Conservation (phyloP, 2,888 invertebrate genomes). For the Pachydiplax longipennis region DNA sequence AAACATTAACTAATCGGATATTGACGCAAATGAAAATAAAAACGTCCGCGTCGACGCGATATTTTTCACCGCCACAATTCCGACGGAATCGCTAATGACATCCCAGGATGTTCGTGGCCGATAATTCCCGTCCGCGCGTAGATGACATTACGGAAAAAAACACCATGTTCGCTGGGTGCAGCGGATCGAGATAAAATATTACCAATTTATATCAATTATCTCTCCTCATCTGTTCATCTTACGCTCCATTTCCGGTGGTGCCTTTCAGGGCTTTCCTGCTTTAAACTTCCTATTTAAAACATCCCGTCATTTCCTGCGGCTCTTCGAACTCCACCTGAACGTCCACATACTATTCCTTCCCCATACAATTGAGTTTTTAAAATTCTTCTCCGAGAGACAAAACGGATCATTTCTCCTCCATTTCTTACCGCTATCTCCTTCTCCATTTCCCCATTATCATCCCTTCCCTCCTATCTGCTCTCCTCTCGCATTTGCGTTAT, state of each 20-base stretch:
- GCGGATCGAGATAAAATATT: constrained; percentile 20
- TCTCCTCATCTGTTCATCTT: constrained; percentile 15
- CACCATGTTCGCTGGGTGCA: neutral
- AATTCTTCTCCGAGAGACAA: neutral
- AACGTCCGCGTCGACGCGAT: neutral
- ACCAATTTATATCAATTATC: constrained; percentile 35
- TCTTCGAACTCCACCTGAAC: neutral
- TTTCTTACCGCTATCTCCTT: neutral
- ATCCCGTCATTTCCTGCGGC: neutral
- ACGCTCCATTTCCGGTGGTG: constrained; percentile 16
- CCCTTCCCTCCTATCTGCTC: neutral
- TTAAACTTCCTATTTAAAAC: neutral
- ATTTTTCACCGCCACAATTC: neutral
- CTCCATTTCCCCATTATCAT: neutral
- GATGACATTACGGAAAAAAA: neutral
- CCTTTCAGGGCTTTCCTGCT: neutral
- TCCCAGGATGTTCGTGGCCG: neutral
- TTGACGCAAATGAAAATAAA: neutral
- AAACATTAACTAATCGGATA: neutral
- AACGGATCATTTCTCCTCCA: neutral
- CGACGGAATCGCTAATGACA: neutral
- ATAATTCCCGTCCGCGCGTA: neutral
- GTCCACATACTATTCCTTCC: neutral
- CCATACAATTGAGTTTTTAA: neutral
- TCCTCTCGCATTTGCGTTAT: constrained; percentile 7